Percentiles rank a stretch among this genome's conserved stretches.
Evolutionary conservation across 2,797 vertebrate species (phyloP).

Genomic region (Cryptoprocta ferox): DNA sequence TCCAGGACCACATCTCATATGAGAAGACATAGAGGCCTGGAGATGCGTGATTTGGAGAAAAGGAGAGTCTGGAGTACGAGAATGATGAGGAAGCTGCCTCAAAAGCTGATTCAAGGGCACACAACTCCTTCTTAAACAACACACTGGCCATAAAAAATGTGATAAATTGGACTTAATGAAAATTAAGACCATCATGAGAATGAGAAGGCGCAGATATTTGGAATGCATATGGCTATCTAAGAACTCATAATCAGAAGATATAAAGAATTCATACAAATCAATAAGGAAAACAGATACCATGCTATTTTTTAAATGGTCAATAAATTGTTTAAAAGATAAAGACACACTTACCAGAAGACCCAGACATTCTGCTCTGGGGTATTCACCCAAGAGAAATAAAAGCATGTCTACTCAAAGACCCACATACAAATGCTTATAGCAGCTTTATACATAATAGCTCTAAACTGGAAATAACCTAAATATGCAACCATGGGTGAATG

Average conservation of each 20-base stretch:
- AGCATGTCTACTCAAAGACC: not conserved
- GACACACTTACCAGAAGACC: not conserved
- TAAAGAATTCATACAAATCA: constrained; percentile 37
- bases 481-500: not conserved
- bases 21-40: not conserved
- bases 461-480: not conserved
- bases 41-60: not conserved
- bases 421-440: not conserved
- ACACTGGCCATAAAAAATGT: not conserved
- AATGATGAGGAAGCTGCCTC: not conserved
- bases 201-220: not conserved
- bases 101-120: not conserved
- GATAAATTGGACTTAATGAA: not conserved
- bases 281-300: not conserved
- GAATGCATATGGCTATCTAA: not conserved
- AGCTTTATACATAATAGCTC: not conserved
- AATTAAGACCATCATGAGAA: not conserved
- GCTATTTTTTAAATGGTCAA: not conserved
- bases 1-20: not conserved
- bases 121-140: not conserved
- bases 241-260: not conserved
- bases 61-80: not conserved
- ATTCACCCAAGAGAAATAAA: not conserved
- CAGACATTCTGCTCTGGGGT: not conserved
- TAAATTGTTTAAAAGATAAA: constrained; percentile 6